Base-by-base conservation (phyloP, 1,140 invertebrate genomes). In the Drosophila nannoptera region DNA sequence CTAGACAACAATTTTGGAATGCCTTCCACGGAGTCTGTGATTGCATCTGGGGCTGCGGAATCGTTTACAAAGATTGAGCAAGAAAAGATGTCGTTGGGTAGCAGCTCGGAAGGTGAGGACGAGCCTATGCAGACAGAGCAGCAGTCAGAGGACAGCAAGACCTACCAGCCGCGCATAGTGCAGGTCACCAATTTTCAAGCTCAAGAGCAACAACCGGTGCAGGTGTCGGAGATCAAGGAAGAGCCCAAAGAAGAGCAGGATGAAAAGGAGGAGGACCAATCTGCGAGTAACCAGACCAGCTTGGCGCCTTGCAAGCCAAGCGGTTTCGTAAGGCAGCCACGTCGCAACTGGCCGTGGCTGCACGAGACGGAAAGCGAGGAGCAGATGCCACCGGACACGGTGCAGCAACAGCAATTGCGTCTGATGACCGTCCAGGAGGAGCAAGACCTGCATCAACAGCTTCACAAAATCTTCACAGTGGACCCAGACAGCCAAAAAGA, bases 361-460 rank as follows among this genome's bases (percentile, higher is more conserved):
- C 78, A 87, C 46, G 72, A 68, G 29, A 56, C 62, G 4, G 40
- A 58, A 11, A 22, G 22, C 3, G 16, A 63, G 6, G 8, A 1
- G 31, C 29, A 60, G 8, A 0, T 14, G 1, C 46, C 58, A 5
- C 12, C 35, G 22, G 38, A 67, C 4, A 9, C n/a, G 22, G 4
- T 32, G 8, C 63, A 59, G 35, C 33, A 42, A 29, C 46, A 69
- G 14, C 60, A 68, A 31, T 71, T 87, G 72, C 73, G 77, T 0
- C 77, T 88, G 71, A 92, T 94, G 90, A 92, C 90, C 56, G 75
- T 90, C 46, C 91, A 92, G 72, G 93, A 94, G 75, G 93, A 94
- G 78, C 77, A 87, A 22, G 90, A 91, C 72, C 63, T 94, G 9
- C 72, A 93, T 9, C 90, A 91, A 58, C 90, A 90, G 68, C 88